Base-by-base conservation (phyloP, 2,888 invertebrate genomes). In the Epiblema foenella region DNA sequence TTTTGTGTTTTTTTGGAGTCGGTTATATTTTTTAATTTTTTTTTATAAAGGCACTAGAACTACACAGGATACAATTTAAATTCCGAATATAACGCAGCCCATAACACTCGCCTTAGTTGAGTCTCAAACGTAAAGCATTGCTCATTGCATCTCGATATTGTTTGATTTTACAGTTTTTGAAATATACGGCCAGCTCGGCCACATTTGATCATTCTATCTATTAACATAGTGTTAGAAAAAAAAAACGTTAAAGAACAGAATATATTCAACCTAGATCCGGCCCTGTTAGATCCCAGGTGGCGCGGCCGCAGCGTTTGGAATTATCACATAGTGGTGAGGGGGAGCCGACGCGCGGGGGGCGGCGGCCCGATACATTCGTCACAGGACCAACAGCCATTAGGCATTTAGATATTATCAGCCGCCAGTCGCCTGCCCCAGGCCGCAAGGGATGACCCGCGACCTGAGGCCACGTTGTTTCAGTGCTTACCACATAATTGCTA, bases 321-420 rank as follows among this genome's bases (percentile, higher is more conserved):
- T 93, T 92, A 93, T 93, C 93, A 93, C 93, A 93, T 92, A 93
- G 93, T 93, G 92, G 91, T 89, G 91, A 85, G 87, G 79, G 76
- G 78, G 77, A 58, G 68, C 75, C 75, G 70, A 60, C 67, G 69
- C 59, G 74, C 68, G 69, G 70, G 68, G 73, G 79, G 76, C 77
- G 77, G 79, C 79, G 83, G 85, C 88, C 86, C 90, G 89, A 92
- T 91, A 92, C 93, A 93, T 92, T 93, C 92, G 92, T 93, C 93
- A 93, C 93, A 91, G 91, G 91, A 93, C 91, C 94, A 93, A 91
- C 93, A 94, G 93, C 94, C 93, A 93, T 93, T 93, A 94, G 94
- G 93, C 92, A 93, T 94, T 94, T 94, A 93, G 94, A 93, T 94
- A 93, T 93, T 92, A 93, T 93, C 93, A 89, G 86, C 85, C 81